phyloP scores from a whole-genome alignment of 2,113 vertebrate species.

The Zosterops japonicus region DNA sequence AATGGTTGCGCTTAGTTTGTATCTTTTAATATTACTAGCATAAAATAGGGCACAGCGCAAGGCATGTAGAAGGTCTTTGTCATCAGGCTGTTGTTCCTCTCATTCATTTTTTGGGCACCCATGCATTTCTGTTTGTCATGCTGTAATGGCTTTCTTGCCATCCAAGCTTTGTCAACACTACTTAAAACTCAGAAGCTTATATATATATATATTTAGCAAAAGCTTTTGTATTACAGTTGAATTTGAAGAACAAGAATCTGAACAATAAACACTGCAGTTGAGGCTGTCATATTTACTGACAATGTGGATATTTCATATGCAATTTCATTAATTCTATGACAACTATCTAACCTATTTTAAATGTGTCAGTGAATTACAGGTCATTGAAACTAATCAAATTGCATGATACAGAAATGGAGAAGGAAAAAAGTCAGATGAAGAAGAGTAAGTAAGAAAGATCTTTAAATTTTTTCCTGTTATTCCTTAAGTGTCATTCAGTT shows the following conservation, averaged over 20 bases:
- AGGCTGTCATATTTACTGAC: background rate
- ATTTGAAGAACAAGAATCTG: background rate
- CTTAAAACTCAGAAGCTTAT: background rate
- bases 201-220: background rate
- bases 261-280: background rate
- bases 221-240: background rate
- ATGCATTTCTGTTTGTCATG: background rate
- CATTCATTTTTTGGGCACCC: background rate
- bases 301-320: background rate
- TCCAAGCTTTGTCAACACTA: background rate
- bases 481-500: background rate
- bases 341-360: background rate
- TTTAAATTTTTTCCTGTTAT: background rate
- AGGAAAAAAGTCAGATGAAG: background rate
- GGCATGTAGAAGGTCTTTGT: background rate
- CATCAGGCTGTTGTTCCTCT: background rate
- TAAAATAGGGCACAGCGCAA: background rate
- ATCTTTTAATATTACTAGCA: accelerated
- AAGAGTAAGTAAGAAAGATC: background rate
- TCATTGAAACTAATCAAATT: background rate
- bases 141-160: background rate
- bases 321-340: background rate
- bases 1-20: background rate
- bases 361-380: background rate
- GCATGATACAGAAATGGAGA: background rate